Percentiles rank a stretch among this genome's conserved stretches.
Evolutionary conservation across 2,888 invertebrate species (phyloP).

Genomic region (Habrosyne pyritoides): DNA sequence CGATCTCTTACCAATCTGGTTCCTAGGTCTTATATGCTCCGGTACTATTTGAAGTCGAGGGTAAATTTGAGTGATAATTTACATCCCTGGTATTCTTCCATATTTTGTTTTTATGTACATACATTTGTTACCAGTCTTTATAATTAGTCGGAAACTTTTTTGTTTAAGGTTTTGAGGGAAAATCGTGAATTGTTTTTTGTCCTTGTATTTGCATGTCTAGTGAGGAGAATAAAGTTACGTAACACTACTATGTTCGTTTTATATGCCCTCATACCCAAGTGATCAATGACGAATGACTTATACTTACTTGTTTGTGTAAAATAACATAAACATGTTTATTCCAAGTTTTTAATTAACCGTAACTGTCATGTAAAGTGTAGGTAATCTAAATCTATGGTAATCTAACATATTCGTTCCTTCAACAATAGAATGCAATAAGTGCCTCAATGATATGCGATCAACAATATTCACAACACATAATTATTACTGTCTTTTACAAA

Average conservation of each 20-base stretch:
- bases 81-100: neutral
- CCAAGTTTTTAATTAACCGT: constrained; percentile 47
- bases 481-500: constrained; percentile 32
- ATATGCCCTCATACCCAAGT: constrained; percentile 14
- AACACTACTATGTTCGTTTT: constrained; percentile 49
- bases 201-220: constrained; percentile 79
- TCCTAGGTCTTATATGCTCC: constrained; percentile 48
- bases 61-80: constrained; percentile 7
- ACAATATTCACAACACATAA: constrained; percentile 46
- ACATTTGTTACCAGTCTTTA: constrained; percentile 69
- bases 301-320: constrained; percentile 32
- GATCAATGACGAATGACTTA: constrained; percentile 22
- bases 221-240: constrained; percentile 79
- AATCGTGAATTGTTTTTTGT: constrained; percentile 63
- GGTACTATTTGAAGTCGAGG: neutral
- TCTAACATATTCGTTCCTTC: constrained; percentile 37
- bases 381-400: constrained; percentile 29
- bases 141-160: constrained; percentile 56
- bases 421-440: constrained; percentile 38
- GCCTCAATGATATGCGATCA: constrained; percentile 19
- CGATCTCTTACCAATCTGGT: constrained; percentile 55
- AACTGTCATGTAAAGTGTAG: constrained; percentile 48
- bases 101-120: constrained; percentile 42
- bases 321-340: constrained; percentile 47
- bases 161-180: constrained; percentile 56